Conservation (phyloP, 2,797 vertebrate genomes). For the Aeoliscus strigatus region DNA sequence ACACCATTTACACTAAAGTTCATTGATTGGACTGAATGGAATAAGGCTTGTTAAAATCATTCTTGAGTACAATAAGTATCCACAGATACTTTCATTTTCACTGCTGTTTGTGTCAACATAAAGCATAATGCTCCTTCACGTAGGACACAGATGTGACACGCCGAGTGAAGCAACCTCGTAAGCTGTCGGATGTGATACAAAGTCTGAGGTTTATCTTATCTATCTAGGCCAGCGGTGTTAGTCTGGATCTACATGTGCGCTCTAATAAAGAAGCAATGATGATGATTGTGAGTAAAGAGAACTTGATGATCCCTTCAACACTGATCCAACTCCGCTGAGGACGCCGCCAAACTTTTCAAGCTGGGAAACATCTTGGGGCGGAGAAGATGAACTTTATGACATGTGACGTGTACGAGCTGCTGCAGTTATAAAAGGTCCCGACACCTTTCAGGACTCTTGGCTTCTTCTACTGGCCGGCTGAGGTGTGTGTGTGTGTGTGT, state of each 20-base stretch:
- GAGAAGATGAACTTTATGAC: slow-evolving; percentile 26
- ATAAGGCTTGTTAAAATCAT: not conserved
- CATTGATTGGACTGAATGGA: too few relatives aligned
- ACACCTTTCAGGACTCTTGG: not conserved
- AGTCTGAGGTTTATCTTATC: slow-evolving; percentile 25
- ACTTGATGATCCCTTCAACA: not conserved
- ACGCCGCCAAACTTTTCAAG: not conserved
- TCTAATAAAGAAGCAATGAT: not conserved
- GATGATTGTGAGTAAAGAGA: slow-evolving; percentile 1
- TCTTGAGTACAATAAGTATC: not conserved
- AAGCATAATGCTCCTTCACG: too few relatives aligned
- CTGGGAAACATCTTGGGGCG: not conserved
- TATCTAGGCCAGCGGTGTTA: slow-evolving; percentile 4
- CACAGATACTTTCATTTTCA: too few relatives aligned
- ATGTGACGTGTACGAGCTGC: slow-evolving; percentile 7
- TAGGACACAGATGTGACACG: too few relatives aligned
- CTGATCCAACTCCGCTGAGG: not conserved
- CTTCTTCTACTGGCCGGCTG: slow-evolving; percentile 8
- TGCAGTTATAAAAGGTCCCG: slow-evolving; percentile 19
- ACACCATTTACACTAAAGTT: too few relatives aligned
- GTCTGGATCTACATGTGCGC: not conserved
- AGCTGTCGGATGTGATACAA: not conserved
- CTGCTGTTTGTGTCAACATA: too few relatives aligned
- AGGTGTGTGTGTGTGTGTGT: not conserved
- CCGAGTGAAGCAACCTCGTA: too few relatives aligned